Evolutionary conservation across 2,797 vertebrate species (phyloP).

Genomic region (Labeo calbasu): DNA sequence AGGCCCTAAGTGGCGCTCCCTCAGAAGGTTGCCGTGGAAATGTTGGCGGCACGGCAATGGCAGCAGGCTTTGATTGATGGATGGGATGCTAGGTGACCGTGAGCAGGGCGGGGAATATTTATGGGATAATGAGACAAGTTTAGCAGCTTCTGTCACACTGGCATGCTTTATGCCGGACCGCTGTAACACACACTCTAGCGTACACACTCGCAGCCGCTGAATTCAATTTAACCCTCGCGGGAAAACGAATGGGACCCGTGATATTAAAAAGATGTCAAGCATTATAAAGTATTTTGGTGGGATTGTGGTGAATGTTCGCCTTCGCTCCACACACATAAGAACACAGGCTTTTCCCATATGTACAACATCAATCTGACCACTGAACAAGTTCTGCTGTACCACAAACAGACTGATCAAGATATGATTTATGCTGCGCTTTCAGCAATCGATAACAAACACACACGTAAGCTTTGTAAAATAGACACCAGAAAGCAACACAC

Average conservation of each 20-base stretch:
- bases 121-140: conserved; percentile 59
- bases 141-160: conserved; percentile 47
- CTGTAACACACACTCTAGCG: conserved; percentile 7
- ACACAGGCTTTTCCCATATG: conserved; percentile 28
- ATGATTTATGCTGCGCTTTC: conserved; percentile 55
- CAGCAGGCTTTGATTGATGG: conserved; percentile 74
- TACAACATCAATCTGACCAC: conserved; percentile 48
- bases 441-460: conserved; percentile 55
- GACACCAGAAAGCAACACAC: conserved; percentile 43
- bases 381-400: conserved; percentile 35
- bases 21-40: conserved; percentile 71
- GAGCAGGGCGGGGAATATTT: conserved; percentile 72
- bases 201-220: conserved; percentile 1
- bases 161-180: conserved; percentile 23
- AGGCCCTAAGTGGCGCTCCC: conserved; percentile 1
- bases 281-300: conserved; percentile 51
- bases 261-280: conserved; percentile 57
- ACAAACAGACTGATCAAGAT: conserved; percentile 57
- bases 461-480: conserved; percentile 37
- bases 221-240: conserved; percentile 30
- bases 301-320: conserved; percentile 33
- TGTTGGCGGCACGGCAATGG: conserved; percentile 64
- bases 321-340: conserved; percentile 43
- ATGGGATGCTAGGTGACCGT: conserved; percentile 74
- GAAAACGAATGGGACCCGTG: conserved; percentile 19